Conservation (phyloP, 2,888 invertebrate genomes). For the Eledona agricola region DNA sequence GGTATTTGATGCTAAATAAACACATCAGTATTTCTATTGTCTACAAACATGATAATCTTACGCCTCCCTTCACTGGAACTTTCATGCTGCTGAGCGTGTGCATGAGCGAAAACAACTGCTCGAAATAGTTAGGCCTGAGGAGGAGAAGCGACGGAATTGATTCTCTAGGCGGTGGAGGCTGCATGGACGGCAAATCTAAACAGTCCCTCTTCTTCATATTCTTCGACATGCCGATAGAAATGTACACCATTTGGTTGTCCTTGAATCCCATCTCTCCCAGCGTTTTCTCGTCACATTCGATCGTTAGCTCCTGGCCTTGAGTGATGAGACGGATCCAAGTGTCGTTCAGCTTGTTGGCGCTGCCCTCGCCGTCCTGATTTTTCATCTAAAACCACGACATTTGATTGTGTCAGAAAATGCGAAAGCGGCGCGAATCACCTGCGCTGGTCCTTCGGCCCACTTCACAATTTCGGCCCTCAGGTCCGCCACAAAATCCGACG, state of each 20-base stretch:
- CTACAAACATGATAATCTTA: too few species aligned
- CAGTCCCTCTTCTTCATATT: conserved; percentile 69
- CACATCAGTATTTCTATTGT: conserved; percentile 1
- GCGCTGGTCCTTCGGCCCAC: conserved; percentile 83
- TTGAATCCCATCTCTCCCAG: conserved; percentile 93
- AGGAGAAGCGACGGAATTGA: conserved; percentile 86
- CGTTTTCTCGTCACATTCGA: conserved; percentile 92
- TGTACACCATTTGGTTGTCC: conserved; percentile 92
- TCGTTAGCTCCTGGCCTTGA: conserved; percentile 90
- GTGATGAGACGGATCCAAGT: conserved; percentile 86
- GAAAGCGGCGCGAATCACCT: conserved; percentile 48
- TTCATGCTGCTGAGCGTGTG: conserved; percentile 89
- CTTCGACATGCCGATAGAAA: conserved; percentile 82
- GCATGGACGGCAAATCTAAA: conserved; percentile 83
- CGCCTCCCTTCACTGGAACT: conserved; percentile 76
- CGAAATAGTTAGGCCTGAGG: conserved; percentile 87
- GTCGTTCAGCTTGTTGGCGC: conserved; percentile 65
- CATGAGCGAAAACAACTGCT: conserved; percentile 90
- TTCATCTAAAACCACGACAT: conserved; percentile 46
- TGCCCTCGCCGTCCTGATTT: conserved; percentile 48
- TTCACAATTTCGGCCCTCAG: conserved; percentile 93
- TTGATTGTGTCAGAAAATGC: conserved; percentile 3
- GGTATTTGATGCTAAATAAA: conserved; percentile 70
- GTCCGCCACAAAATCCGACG: conserved; percentile 90
- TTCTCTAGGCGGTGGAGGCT: conserved; percentile 87